These are phyloP conservation scores for Hucho hucho DNA, from an alignment of 2,113 vertebrate genomes.

Conservation along the genomic window DNA sequence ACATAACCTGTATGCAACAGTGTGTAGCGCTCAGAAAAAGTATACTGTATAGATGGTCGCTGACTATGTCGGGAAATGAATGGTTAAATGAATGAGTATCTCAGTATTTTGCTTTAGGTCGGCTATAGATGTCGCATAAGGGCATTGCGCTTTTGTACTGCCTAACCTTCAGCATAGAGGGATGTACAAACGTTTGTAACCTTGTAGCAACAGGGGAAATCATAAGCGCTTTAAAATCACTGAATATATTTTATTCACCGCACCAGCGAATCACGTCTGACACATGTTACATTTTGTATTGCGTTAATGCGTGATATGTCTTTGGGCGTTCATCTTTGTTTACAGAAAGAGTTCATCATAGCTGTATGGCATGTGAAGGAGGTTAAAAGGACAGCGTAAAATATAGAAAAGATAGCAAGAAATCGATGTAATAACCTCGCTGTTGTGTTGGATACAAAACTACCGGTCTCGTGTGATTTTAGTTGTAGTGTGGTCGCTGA, in stretches of 20 bases:
- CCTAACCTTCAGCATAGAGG: slow-evolving; percentile 69
- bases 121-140: slow-evolving; percentile 75
- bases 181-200: slow-evolving; percentile 64
- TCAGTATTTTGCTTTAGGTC: slow-evolving; percentile 62
- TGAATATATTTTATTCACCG: slow-evolving; percentile 61
- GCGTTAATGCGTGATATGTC: slow-evolving; percentile 68
- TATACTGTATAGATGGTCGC: background rate
- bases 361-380: slow-evolving; percentile 55
- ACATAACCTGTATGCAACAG: slow-evolving; percentile 69
- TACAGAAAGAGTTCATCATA: slow-evolving; percentile 69
- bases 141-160: slow-evolving; percentile 71
- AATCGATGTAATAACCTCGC: slow-evolving; percentile 51
- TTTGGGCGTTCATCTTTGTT: slow-evolving; percentile 71
- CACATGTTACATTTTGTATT: slow-evolving; percentile 66
- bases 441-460: slow-evolving; percentile 52
- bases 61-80: slow-evolving; percentile 48
- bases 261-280: slow-evolving; percentile 50
- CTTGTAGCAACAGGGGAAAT: slow-evolving; percentile 54
- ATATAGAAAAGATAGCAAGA: slow-evolving; percentile 22
- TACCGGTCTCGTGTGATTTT: slow-evolving; percentile 52
- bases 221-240: slow-evolving; percentile 65
- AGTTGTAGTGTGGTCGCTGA: slow-evolving; percentile 57
- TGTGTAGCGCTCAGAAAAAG: slow-evolving; percentile 62
- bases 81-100: slow-evolving; percentile 48
- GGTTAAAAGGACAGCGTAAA: slow-evolving; percentile 44